Percentiles rank a stretch among this genome's conserved stretches.
Evolutionary conservation across 2,888 invertebrate genomes (phyloP).

Genomic region (Sinohyriopsis cumingii): DNA sequence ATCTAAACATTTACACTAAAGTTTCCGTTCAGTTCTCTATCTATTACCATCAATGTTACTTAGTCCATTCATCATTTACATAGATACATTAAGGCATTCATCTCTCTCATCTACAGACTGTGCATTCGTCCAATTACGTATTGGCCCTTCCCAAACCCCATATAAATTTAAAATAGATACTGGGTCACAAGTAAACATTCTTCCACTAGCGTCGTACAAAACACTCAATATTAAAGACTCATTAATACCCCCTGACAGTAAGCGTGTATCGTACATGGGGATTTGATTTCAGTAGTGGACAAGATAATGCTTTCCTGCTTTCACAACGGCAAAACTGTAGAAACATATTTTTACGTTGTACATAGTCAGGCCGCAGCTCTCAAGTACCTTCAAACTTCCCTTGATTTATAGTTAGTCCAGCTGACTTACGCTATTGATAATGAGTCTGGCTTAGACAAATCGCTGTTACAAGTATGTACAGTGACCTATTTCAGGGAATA

Average conservation of each 20-base stretch:
- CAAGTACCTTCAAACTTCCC: conserved; percentile 2
- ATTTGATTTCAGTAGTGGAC: conserved; percentile 5
- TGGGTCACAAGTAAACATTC: conserved; percentile 1
- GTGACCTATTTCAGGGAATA: too few relatives aligned
- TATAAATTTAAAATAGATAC: conserved; percentile 13
- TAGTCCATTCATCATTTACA: too few relatives aligned
- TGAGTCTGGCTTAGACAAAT: neutral
- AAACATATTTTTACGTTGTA: neutral
- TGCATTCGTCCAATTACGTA: too few relatives aligned
- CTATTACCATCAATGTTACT: too few relatives aligned
- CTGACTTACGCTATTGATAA: conserved; percentile 13
- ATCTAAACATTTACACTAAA: too few relatives aligned
- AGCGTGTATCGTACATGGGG: conserved; percentile 4
- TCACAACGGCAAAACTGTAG: neutral
- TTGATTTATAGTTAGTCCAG: conserved; percentile 6
- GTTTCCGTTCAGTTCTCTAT: too few relatives aligned
- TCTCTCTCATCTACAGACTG: too few relatives aligned
- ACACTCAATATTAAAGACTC: conserved; percentile 2
- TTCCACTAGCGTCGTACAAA: neutral
- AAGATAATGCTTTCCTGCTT: neutral
- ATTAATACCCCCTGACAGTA: neutral
- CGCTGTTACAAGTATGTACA: too few relatives aligned
- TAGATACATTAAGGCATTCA: too few relatives aligned
- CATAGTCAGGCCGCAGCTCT: conserved; percentile 4
- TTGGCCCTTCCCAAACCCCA: too few relatives aligned